Conservation (phyloP, 92 coral and sea anemone genomes). For the Parazoanthus swiftii region DNA sequence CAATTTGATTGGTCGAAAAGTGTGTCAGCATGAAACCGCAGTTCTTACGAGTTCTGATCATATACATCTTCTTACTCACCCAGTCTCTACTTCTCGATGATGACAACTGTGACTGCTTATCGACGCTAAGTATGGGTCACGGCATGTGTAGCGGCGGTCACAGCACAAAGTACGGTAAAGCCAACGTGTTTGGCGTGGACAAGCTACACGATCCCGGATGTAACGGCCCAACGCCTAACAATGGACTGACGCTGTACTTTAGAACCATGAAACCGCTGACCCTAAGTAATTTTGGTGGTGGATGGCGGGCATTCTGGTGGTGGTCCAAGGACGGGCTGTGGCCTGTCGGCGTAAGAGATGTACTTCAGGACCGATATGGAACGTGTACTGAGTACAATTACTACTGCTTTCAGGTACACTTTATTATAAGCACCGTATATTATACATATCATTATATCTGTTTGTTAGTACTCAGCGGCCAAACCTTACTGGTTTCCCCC, state of each 20-base stretch:
- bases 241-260: conserved; percentile 67
- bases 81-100: conserved; percentile 72
- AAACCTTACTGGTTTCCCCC: too few relatives aligned
- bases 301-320: conserved; percentile 83
- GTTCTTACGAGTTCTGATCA: background rate
- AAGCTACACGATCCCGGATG: conserved; percentile 70
- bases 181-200: conserved; percentile 71
- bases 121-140: conserved; percentile 77
- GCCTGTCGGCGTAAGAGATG: conserved; percentile 58
- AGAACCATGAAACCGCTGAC: conserved; percentile 51
- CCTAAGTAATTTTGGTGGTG: conserved; percentile 61
- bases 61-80: background rate
- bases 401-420: conserved; percentile 60
- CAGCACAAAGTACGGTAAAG: conserved; percentile 41
- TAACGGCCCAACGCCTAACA: conserved; percentile 59
- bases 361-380: conserved; percentile 56
- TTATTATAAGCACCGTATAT: too few relatives aligned
- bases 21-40: too few relatives aligned
- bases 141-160: conserved; percentile 69
- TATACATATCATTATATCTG: too few relatives aligned
- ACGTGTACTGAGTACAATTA: conserved; percentile 57
- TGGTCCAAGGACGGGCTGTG: conserved; percentile 61
- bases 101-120: conserved; percentile 76
- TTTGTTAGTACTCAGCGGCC: too few relatives aligned
- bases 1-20: too few relatives aligned